These are phyloP conservation scores for Microplitis demolitor DNA, from an alignment of 1,140 invertebrate species.

Conservation along the genomic window DNA sequence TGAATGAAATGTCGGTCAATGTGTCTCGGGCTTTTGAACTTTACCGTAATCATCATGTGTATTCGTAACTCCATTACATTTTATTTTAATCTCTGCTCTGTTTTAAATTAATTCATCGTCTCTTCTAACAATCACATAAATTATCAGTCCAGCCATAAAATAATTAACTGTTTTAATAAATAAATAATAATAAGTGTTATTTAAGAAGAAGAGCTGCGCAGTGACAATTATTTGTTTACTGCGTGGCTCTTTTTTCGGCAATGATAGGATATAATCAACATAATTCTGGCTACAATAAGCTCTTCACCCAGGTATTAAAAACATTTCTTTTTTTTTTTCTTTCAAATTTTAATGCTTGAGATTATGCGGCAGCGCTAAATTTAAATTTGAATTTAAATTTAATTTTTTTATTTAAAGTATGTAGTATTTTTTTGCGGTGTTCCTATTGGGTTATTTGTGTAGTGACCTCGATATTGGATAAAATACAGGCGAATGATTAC, in stretches of 20 bases:
- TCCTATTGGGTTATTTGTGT: neutral
- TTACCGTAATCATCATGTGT: neutral
- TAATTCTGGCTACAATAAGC: conserved; percentile 85
- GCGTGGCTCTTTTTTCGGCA: conserved; percentile 49
- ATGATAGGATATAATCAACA: conserved; percentile 83
- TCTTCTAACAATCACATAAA: neutral
- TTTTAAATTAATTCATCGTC: no score
- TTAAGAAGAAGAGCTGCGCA: conserved; percentile 29
- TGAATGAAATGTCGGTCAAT: conserved; percentile 17
- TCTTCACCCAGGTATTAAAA: conserved; percentile 79
- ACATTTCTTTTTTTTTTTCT: neutral
- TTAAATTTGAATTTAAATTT: no score
- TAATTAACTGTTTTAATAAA: neutral
- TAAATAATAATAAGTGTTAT: neutral
- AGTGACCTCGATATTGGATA: conserved; percentile 11
- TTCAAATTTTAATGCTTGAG: neutral
- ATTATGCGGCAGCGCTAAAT: no score
- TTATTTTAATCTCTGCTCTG: no score
- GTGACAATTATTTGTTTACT: conserved; percentile 26
- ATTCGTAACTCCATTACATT: neutral
- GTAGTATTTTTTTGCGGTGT: neutral
- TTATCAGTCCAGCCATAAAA: neutral
- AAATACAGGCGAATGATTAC: neutral
- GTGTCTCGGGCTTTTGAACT: conserved; percentile 5
- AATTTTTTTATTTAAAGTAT: no score